Evolutionary conservation across 2,888 invertebrate species (phyloP), one percentile per base, ranked within the genome.

Genomic region (Drosophila niveifrons): DNA sequence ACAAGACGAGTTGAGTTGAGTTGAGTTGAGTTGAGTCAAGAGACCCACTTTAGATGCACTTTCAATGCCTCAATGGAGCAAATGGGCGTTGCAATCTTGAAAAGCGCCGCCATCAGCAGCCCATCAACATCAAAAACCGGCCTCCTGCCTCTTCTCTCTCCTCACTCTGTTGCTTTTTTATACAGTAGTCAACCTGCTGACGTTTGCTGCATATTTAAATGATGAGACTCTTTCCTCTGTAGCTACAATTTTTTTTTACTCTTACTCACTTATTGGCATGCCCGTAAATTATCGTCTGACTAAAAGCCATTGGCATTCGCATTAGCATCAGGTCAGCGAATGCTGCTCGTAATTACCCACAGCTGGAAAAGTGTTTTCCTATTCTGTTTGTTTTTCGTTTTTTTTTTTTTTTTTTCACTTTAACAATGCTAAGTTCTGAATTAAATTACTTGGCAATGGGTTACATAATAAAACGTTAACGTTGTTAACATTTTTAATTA

Each of bases 121-220:
- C 55, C 67, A 63, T 57, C 56, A 56, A 41, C 17, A n/a, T 9
- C 46, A 39, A n/a, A 39, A n/a, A 1, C 31, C 2, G 2, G 7
- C n/a, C 28, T 11, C 3, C 17, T 4, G 2, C 3, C 3, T 18
- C 17, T 23, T 18, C 43, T 48, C 13, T 10, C 2, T 34, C 11
- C 34, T 11, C 34, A 2, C 3, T 34, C 34, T 23, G 23, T 34
- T 28, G 11, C 48, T 11, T 10, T 10, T 10, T n/a, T n/a, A n/a
- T n/a, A 67, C 73, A 80, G 78, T 67, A 78, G 78, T 78, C 52
- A 23, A 6, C 44, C 76, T 57, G 51, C 63, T 65, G 73, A 57
- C 57, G 66, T 44, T 72, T 59, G 62, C 36, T 43, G 66, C 78
- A 75, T 80, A 80, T 80, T 80, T 80, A 80, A 80, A 80, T 80